Percentiles rank a stretch among this genome's conserved stretches.
Evolutionary conservation across 35 echinoderm and acorn worm species (phyloP).

Genomic region (Ophiothrix spiculata): DNA sequence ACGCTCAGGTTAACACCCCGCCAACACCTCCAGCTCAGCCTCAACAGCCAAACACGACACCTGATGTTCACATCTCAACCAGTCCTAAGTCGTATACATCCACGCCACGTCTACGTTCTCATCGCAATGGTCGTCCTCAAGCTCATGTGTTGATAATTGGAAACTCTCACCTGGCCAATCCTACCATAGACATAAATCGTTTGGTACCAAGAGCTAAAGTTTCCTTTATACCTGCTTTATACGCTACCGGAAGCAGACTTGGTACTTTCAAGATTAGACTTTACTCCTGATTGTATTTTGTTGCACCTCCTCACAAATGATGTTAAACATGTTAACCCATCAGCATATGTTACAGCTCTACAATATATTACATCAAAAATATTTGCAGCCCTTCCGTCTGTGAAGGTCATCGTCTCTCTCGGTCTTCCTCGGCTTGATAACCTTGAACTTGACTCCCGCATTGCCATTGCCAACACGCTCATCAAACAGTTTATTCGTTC

Average conservation of each 20-base stretch:
- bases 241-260: neutral
- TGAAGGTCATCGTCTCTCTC: neutral
- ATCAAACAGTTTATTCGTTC: neutral
- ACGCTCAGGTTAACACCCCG: too few species aligned
- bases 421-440: neutral
- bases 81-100: too few species aligned
- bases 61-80: too few species aligned
- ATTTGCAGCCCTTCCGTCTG: neutral
- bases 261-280: neutral
- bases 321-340: neutral
- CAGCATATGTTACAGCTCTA: neutral
- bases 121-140: neutral
- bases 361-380: neutral
- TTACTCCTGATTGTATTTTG: neutral
- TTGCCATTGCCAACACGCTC: neutral
- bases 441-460: neutral
- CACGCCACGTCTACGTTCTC: neutral
- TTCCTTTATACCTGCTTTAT: neutral
- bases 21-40: too few species aligned
- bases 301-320: neutral
- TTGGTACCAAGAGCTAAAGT: neutral
- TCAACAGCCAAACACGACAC: too few species aligned
- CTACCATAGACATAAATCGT: neutral
- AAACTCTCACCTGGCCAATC: neutral
- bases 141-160: neutral